Evolutionary conservation across 2,113 vertebrate genomes (phyloP), one percentile per base, ranked within the genome.

Genomic region (Pomatorhinus ruficollis): DNA sequence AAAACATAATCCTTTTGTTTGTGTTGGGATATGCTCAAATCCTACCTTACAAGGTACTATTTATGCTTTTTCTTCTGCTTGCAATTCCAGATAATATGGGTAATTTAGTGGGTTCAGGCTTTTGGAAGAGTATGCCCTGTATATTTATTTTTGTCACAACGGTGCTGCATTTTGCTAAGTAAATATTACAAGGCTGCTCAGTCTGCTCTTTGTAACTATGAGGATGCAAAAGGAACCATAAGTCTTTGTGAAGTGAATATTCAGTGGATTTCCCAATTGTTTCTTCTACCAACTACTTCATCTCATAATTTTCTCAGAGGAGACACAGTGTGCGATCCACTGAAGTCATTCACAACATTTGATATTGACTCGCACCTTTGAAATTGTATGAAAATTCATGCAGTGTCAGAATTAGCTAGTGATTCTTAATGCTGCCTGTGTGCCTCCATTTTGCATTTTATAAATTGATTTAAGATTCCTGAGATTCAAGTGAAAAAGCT

Each of bases 371-470:
- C 7, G 0, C 91, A 91, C 83, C 56, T 95, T 90, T 69, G n/a
- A 94, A 93, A 94, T 90, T 85, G 77, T 89, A 93, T 92, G 96
- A 96, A 97, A 94, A 95, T 96, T 85, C 87, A 96, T 91, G 87
- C 78, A 92, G 78, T 78, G 95, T 88, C 83, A 91, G 89, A 97
- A 95, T 85, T 94, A 96, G 64, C 39, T 71, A 82, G 23, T 81
- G 77, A 80, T 95, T 82, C 64, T 92, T 93, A 95, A 83, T 90
- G 27, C 14, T 83, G 92, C 63, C 52, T 66, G 12, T 61, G 87
- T 16, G 80, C 39, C n/a, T 85, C 65, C 35, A 75, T 89, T 79
- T 90, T 42, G 7, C 35, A 69, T 95, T 94, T 91, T 89, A 77
- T 83, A 95, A 93, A 78, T 78, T 71, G 64, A 75, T 93, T 94